Base-by-base conservation (phyloP, 2,113 vertebrate species). In the Crotalus helleri region DNA sequence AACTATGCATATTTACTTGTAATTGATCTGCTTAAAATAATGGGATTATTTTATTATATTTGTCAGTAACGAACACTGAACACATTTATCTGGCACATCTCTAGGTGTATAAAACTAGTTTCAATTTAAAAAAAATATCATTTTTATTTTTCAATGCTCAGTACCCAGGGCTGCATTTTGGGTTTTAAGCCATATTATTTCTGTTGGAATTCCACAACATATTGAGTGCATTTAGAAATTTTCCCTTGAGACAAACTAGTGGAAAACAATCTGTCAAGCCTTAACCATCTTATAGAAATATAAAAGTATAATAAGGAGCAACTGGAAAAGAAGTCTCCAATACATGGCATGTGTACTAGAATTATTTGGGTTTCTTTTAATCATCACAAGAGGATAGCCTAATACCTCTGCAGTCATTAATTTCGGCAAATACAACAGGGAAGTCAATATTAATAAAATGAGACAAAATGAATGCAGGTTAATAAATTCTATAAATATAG, bases 401-500 rank as follows among this genome's bases (percentile, higher is more conserved):
- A 81, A 46, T 85, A 53, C 92, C n/a, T 86, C 64, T 95, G 93
- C 46, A 93, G 89, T 69, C 58, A 89, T 15, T 91, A 3, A 49
- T 17, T 93, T 69, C 55, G 24, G 89, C 64, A 92, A 91, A 93
- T 94, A 93, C 90, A 90, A 94, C n/a, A 90, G 89, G 92, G 93
- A 69, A 91, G 11, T 96, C 90, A 90, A 12, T 23, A 92, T 55
- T 93, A 95, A 94, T 89, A 57, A 90, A 94, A 92, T 57, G 94
- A 96, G 94, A 88, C 46, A 33, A 94, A 94, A 91, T 1, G 85
- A 91, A 92, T 24, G 26, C 1, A 24, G 33, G 91, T 92, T 74
- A 86, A 94, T 93, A 92, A 85, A 94, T 95, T 94, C 91, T 88
- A 96, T 94, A 96, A 97, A 97, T 96, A 94, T 96, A 96, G 95